Conservation (phyloP, 2,113 vertebrate genomes). For the Ictalurus punctatus region DNA sequence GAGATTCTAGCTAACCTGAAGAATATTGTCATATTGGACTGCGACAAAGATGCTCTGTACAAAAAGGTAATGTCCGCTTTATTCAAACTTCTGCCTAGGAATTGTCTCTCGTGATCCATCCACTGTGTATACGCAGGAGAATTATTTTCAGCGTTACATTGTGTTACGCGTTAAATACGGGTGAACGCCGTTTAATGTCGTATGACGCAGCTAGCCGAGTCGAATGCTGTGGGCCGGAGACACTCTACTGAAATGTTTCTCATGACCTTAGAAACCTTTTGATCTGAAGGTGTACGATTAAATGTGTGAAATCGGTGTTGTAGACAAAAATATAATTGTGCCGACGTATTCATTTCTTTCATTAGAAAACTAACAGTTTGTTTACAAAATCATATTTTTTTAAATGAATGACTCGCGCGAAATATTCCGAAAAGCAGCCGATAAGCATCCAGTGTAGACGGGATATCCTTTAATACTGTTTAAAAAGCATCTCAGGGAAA, state of each 20-base stretch:
- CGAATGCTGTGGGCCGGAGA: background rate
- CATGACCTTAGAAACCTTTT: no score
- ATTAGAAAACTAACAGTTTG: no score
- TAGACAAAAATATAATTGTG: no score
- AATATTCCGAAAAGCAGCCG: no score
- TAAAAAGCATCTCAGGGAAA: no score
- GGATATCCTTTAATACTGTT: no score
- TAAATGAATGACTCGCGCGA: no score
- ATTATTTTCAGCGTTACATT: background rate
- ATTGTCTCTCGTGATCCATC: background rate
- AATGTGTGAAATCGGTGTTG: no score
- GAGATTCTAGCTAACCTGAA: conserved; percentile 88
- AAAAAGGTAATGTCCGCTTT: conserved; percentile 81
- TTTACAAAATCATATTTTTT: no score
- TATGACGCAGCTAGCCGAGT: background rate
- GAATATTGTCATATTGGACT: conserved; percentile 90
- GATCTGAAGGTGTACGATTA: no score
- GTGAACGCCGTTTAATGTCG: background rate
- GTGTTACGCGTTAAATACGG: background rate
- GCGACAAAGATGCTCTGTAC: conserved; percentile 84
- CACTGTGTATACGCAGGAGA: background rate
- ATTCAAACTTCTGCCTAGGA: background rate
- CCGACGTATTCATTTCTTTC: no score
- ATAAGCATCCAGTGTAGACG: no score
- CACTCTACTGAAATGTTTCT: background rate